Evolutionary conservation across 2,113 vertebrate genomes (phyloP).

Genomic region (Polyodon spathula): DNA sequence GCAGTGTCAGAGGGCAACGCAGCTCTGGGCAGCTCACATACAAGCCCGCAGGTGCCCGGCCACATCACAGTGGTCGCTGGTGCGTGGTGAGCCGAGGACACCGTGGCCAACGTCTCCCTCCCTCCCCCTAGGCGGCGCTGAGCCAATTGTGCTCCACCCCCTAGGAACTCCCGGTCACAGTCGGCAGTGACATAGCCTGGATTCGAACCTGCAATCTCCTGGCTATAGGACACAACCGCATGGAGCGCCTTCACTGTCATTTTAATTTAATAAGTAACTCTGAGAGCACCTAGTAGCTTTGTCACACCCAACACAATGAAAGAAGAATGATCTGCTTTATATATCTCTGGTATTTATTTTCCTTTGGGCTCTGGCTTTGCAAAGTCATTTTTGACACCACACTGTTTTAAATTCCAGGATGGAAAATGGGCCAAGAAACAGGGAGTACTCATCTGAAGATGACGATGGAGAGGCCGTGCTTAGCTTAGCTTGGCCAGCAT

Average conservation of each 20-base stretch:
- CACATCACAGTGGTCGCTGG: too few species aligned
- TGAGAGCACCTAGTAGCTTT: slow-evolving; percentile 43
- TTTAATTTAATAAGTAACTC: slow-evolving; percentile 45
- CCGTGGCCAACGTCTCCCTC: too few species aligned
- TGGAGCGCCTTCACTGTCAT: slow-evolving; percentile 35
- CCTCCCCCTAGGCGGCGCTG: too few species aligned
- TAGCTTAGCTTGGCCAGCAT: slow-evolving; percentile 19
- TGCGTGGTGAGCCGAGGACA: too few species aligned
- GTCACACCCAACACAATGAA: slow-evolving; percentile 33
- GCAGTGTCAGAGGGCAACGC: too few species aligned
- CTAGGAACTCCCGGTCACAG: too few species aligned
- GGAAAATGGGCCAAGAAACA: slow-evolving; percentile 9
- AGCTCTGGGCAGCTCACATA: too few species aligned
- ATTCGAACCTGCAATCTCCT: too few species aligned
- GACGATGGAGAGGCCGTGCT: slow-evolving; percentile 18
- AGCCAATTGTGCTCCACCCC: too few species aligned
- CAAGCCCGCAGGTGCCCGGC: too few species aligned
- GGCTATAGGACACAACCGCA: too few species aligned
- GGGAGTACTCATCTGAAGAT: slow-evolving; percentile 26
- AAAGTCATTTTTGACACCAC: slow-evolving; percentile 13
- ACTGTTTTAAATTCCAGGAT: slow-evolving; percentile 15
- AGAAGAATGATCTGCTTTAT: slow-evolving; percentile 1
- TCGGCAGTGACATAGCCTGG: too few species aligned
- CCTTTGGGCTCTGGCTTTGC: slow-evolving; percentile 16
- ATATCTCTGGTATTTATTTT: slow-evolving; percentile 13